These are phyloP conservation scores for Nothocercus nigrocapillus DNA, from an alignment of 2,113 vertebrate genomes.

Conservation along the genomic window DNA sequence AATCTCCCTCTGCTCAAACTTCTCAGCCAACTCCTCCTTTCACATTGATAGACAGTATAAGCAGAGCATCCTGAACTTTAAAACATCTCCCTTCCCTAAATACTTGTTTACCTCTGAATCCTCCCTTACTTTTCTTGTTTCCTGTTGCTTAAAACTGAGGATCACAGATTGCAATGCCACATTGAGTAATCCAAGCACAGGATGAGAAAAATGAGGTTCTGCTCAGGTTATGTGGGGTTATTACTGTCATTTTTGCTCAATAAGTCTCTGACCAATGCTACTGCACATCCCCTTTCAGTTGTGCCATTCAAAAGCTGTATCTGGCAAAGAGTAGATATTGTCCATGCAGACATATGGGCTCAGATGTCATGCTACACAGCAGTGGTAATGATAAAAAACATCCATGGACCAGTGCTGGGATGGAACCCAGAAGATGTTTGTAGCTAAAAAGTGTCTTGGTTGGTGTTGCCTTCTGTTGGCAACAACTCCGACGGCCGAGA, in stretches of 20 bases:
- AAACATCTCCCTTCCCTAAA: slow-evolving; percentile 9
- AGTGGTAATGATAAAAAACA: background rate
- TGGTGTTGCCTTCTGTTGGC: too few relatives aligned
- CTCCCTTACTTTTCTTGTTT: background rate
- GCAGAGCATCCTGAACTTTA: slow-evolving; percentile 38
- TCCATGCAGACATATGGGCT: background rate
- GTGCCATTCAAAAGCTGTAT: background rate
- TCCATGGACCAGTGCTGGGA: background rate
- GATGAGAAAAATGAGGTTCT: background rate
- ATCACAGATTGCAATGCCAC: background rate
- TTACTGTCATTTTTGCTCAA: background rate
- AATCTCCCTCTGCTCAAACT: background rate
- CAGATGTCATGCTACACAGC: background rate
- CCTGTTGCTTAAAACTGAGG: slow-evolving; percentile 9
- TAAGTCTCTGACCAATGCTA: background rate
- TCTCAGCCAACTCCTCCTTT: background rate
- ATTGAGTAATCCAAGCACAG: slow-evolving; percentile 34
- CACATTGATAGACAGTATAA: background rate
- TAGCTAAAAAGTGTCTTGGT: fast-evolving
- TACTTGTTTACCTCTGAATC: slow-evolving; percentile 59
- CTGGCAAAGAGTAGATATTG: background rate
- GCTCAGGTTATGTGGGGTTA: background rate
- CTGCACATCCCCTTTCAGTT: background rate
- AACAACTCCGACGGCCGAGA: too few relatives aligned
- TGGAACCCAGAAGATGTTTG: background rate